Base-by-base conservation (phyloP, 2,113 vertebrate genomes). In the Heloderma charlesbogerti region DNA sequence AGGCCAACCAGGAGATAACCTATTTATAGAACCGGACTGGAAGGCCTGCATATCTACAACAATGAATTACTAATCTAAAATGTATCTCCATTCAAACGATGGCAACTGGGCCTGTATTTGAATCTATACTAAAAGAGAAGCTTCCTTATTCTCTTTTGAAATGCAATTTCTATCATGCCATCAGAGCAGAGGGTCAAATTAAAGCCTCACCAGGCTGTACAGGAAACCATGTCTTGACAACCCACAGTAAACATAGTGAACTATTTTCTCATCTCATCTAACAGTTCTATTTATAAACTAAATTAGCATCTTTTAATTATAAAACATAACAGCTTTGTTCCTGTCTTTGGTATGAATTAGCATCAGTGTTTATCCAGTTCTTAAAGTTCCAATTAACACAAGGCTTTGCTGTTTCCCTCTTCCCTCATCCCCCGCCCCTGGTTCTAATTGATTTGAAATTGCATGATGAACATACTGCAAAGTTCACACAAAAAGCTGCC, bases 251-350 rank as follows among this genome's bases (percentile, higher is more conserved):
- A 86, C 6, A 67, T 54, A 27, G 72, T 66, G 72, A 84, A 84
- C 40, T 92, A 27, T 89, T 1, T 10, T 3, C 66, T 80, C 86
- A 92, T 88, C 31, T 18, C 12, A 34, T 89, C 93, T 92, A 91
- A 92, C 43, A 88, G 1, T 72, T 3, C 3, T 91, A 85, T 85
- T 92, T 94, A 84, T 80, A 84, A 90, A 67, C 13, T 10, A 90
- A 72, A 94, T 94, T 84, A 92, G 85, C 45, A 80, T 91, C 86
- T 90, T 94, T 89, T 88, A 93, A 92, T 91, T 91, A 91, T 20
- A 86, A 71, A 66, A 84, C 6, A 87, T 57, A 71, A 92, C 86
- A 1, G 67, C 75, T 92, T 86, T 92, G 84, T 40, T 92, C 27
- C 37, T 83, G 29, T 89, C 43, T 51, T 93, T 83, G 89, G 22